Conservation (phyloP, 2,113 vertebrate genomes). For the Macaca mulatta region DNA sequence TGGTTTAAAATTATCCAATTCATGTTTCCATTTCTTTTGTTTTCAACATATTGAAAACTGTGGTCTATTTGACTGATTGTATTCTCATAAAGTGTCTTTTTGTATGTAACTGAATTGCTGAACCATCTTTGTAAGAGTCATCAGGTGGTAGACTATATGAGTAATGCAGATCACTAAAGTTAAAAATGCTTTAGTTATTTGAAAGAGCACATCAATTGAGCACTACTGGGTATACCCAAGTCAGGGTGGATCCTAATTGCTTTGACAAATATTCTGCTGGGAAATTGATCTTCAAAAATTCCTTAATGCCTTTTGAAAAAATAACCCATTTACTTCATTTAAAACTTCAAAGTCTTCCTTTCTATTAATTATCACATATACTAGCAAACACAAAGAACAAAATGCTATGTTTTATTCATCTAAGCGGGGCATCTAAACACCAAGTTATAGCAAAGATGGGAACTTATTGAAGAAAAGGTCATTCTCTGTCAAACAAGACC, state of each 20-base stretch:
- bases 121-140: not conserved
- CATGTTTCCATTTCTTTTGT: not conserved
- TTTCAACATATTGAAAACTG: conserved; percentile 12
- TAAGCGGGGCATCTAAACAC: conserved; percentile 68
- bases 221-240: conserved; percentile 64
- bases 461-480: conserved; percentile 70
- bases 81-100: not conserved
- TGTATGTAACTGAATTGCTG: not conserved
- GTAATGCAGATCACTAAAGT: not conserved
- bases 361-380: conserved; percentile 80
- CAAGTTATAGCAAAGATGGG: conserved; percentile 71
- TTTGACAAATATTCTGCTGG: conserved; percentile 80
- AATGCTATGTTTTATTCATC: conserved; percentile 76
- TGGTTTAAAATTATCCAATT: conserved; percentile 10
- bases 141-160: conserved; percentile 11
- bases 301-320: conserved; percentile 57
- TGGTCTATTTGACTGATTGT: not conserved
- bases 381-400: conserved; percentile 66
- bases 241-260: conserved; percentile 74
- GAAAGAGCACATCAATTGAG: conserved; percentile 74
- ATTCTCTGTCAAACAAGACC: conserved; percentile 75
- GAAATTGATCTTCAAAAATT: conserved; percentile 82
- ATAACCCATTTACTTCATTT: conserved; percentile 64
- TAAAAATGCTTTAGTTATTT: conserved; percentile 65
- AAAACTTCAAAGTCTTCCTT: conserved; percentile 74